Base-by-base conservation (phyloP, 2,113 vertebrate species). In the Tautogolabrus adspersus region DNA sequence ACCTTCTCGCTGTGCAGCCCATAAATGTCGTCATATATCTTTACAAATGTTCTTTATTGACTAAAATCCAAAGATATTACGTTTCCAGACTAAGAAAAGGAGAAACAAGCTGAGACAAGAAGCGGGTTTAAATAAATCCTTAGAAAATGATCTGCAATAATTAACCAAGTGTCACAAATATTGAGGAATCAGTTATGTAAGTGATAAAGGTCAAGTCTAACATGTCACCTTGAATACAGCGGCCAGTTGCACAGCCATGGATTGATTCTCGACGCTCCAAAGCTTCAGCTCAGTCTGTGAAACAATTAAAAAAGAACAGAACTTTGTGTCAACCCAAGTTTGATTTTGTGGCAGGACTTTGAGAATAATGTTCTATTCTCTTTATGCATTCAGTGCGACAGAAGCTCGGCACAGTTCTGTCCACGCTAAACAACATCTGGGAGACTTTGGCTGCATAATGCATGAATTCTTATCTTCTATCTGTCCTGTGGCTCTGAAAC, bases 341-440 rank as follows among this genome's bases (percentile, higher is more conserved):
- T 52, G n/a, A 63, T 23, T 23, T 59, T 56, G 11, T 66, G n/a
- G n/a, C n/a, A n/a, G n/a, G 60, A 23, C 59, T 60, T 22, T 66
- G 21, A 3, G 1, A 67, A 44, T 66, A 65, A 77, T 81, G 61
- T 85, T 87, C 63, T 74, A 71, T 79, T 86, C 67, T 74, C 68
- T 83, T 72, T 78, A 38, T 34, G 21, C 30, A 52, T 16, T 58
- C 21, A 34, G 38, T 2, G 52, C 15, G 61, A 81, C 59, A 65
- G 52, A 49, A 55, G 46, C 47, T 64, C 22, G 10, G 66, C 70
- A 62, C 57, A 77, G 57, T 51, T 84, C 49, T 65, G 71, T 70
- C 70, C 72, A 18, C 5, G 47, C 44, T 10, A 8, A 79, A 79
- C 62, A 71, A 81, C 83, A 88, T 82, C 77, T 81, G 87, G 84